phyloP scores from a whole-genome alignment of 2,113 vertebrate species.

The Leptodactylus fuscus region DNA sequence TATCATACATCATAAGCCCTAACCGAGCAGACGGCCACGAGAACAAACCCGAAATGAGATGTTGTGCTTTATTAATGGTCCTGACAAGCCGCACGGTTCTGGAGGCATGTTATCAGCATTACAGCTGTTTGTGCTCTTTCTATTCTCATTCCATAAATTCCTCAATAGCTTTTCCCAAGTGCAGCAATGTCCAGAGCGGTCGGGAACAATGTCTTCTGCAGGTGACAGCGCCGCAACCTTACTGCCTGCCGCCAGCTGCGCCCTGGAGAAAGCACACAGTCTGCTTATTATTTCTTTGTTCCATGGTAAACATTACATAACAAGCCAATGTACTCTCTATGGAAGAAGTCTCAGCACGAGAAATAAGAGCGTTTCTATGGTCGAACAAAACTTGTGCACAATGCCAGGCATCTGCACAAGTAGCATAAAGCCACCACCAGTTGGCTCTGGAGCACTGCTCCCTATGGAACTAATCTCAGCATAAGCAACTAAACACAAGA shows the following conservation, averaged over 20 bases:
- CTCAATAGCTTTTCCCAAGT: not conserved
- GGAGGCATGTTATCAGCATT: not conserved
- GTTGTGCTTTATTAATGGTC: not conserved
- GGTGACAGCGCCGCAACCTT: not conserved
- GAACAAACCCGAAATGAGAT: not conserved
- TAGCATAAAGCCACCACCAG: not conserved
- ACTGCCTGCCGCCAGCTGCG: not conserved
- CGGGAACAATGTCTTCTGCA: not conserved
- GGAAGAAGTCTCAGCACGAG: not conserved
- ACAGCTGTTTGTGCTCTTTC: not conserved
- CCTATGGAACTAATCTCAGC: too few species aligned
- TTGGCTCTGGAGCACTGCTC: not conserved
- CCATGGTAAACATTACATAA: not conserved
- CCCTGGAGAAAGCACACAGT: not conserved
- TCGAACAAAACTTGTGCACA: not conserved
- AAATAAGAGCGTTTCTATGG: not conserved
- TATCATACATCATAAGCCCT: not conserved
- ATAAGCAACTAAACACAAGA: too few species aligned
- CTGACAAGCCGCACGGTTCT: not conserved
- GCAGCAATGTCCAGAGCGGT: not conserved
- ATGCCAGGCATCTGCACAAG: not conserved
- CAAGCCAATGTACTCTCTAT: not conserved
- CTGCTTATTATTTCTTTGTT: not conserved
- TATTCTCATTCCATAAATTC: constrained; percentile 23
- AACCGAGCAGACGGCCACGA: not conserved